Conservation (phyloP, 2,888 invertebrate species). For the Mycalesis mineus region DNA sequence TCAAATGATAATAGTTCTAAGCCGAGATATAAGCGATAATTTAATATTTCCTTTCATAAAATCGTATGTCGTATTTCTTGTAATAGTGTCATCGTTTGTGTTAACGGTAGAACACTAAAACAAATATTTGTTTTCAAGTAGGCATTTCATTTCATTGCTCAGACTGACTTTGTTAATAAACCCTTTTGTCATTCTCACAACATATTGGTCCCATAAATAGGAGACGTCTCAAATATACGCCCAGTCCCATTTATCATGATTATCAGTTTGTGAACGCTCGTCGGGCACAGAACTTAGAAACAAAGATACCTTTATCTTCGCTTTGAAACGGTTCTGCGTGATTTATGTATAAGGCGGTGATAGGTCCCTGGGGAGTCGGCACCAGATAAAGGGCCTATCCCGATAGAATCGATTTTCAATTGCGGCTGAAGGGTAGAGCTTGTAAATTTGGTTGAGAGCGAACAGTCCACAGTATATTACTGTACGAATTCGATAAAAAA, state of each 20-base stretch:
- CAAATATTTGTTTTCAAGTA: no score
- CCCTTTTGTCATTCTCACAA: no score
- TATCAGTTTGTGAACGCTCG: constrained; percentile 11
- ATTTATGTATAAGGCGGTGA: constrained; percentile 29
- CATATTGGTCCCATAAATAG: neutral
- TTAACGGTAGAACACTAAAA: no score
- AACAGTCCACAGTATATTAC: neutral
- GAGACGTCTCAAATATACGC: neutral
- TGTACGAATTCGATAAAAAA: neutral
- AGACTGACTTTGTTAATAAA: no score
- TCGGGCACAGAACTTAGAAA: constrained; percentile 9
- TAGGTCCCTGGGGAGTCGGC: constrained; percentile 28
- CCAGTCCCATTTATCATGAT: constrained; percentile 1
- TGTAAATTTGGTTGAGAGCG: neutral
- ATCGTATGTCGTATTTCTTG: no score
- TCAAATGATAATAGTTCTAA: no score
- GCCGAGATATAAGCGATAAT: no score
- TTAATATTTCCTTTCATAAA: no score
- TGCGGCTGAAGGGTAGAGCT: neutral
- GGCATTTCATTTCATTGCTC: no score
- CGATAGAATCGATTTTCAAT: constrained; percentile 10
- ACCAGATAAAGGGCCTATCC: constrained; percentile 16
- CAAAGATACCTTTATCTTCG: constrained; percentile 15
- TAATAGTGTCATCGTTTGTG: no score
- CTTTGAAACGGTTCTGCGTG: constrained; percentile 28